phyloP scores from a whole-genome alignment of 2,797 vertebrate species.

The Danio jaintianensis region DNA sequence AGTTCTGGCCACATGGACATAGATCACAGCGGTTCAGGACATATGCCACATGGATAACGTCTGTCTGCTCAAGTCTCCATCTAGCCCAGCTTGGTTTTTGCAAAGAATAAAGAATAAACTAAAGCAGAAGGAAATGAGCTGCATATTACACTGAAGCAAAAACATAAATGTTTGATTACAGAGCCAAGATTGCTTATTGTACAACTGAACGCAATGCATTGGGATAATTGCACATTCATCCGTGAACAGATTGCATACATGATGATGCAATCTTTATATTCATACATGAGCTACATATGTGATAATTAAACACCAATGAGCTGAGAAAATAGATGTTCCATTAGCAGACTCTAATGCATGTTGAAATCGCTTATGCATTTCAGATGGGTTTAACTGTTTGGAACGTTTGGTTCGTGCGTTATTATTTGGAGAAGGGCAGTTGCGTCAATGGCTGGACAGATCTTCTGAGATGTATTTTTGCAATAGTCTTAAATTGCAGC shows the following conservation, averaged over 20 bases:
- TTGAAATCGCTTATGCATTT: not conserved
- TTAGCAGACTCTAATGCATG: not conserved
- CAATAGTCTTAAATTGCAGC: slow-evolving; percentile 11
- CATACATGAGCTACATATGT: slow-evolving; percentile 9
- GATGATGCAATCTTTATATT: slow-evolving; percentile 13
- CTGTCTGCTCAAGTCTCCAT: slow-evolving; percentile 29
- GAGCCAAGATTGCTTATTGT: slow-evolving; percentile 19
- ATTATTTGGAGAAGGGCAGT: slow-evolving; percentile 13
- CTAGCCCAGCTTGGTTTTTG: slow-evolving; percentile 10
- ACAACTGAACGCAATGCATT: slow-evolving; percentile 9
- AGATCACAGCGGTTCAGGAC: slow-evolving; percentile 77
- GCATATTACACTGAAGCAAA: slow-evolving; percentile 3
- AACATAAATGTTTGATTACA: slow-evolving; percentile 24
- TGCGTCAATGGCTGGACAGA: not conserved
- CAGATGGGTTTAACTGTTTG: not conserved
- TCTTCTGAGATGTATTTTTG: slow-evolving; percentile 13
- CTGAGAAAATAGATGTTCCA: not conserved
- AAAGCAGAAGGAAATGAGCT: slow-evolving; percentile 30
- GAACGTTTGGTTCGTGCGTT: not conserved
- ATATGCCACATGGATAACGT: slow-evolving; percentile 55
- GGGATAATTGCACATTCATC: slow-evolving; percentile 32
- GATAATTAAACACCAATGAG: slow-evolving; percentile 8
- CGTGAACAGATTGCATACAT: slow-evolving; percentile 24
- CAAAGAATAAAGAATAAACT: slow-evolving; percentile 36
- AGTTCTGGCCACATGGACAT: slow-evolving; percentile 75